A percentile compares a stretch with the other conserved stretches of the same genome.
Conservation (phyloP, 2,113 vertebrate genomes). For the Epinephelus moara region DNA sequence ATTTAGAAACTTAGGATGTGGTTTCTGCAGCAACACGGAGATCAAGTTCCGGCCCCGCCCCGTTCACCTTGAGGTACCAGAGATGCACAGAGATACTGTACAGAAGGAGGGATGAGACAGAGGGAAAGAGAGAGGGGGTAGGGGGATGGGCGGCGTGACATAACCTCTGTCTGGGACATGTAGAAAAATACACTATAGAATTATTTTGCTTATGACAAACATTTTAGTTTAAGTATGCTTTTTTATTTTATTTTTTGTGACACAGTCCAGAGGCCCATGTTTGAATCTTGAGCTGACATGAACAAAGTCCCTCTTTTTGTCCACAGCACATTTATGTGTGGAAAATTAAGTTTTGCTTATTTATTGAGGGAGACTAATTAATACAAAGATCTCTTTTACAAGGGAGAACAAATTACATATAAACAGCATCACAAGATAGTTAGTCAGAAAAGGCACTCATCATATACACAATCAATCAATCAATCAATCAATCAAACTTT, state of each 20-base stretch:
- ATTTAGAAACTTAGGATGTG: constrained; percentile 82
- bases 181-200: neutral
- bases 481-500: no score
- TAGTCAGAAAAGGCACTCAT: neutral
- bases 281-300: neutral
- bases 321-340: neutral
- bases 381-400: neutral
- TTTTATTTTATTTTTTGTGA: neutral
- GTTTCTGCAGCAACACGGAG: constrained; percentile 78
- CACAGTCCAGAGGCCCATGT: neutral
- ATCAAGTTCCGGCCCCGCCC: constrained; percentile 77
- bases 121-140: neutral
- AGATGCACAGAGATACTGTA: constrained; percentile 61
- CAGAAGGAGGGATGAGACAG: constrained; percentile 49
- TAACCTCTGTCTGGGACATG: constrained; percentile 5
- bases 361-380: neutral
- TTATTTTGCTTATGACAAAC: neutral
- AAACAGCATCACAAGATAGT: neutral
- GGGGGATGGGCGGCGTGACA: constrained; percentile 15
- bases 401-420: neutral
- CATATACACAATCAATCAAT: neutral
- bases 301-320: neutral
- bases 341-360: neutral
- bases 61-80: constrained; percentile 79
- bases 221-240: neutral